Percentiles rank a stretch among this genome's conserved stretches.
phyloP scores from a whole-genome alignment of 2,888 invertebrate species.

The Amaurobius ferox region DNA sequence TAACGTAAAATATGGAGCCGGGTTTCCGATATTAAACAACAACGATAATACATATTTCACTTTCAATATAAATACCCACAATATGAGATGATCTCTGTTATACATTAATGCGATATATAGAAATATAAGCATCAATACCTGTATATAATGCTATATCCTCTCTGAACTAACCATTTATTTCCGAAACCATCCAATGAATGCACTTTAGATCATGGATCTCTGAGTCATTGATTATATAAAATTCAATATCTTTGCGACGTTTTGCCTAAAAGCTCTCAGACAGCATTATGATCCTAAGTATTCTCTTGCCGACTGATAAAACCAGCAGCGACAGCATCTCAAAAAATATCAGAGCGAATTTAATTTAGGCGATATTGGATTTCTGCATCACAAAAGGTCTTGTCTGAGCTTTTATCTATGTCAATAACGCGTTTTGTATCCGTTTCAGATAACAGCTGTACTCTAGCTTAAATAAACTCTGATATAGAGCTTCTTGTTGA shows the following conservation, averaged over 20 bases:
- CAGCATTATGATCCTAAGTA: not conserved
- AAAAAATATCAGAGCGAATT: not conserved
- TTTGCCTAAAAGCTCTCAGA: not conserved
- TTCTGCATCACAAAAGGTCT: not conserved
- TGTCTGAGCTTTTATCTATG: not conserved
- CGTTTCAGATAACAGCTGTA: no score
- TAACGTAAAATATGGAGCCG: no score
- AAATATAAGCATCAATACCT: not conserved
- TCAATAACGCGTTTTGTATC: not conserved
- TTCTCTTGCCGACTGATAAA: no score
- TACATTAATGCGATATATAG: no score
- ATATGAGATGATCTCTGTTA: no score
- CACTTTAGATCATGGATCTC: not conserved
- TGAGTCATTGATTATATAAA: not conserved
- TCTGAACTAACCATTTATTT: not conserved
- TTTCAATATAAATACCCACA: no score
- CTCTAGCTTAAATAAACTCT: no score
- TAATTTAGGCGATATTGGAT: slow-evolving; percentile 1
- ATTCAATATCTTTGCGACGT: not conserved
- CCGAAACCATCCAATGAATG: not conserved
- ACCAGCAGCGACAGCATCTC: not conserved
- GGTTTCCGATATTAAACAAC: no score
- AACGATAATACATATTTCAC: no score
- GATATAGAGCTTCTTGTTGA: no score
- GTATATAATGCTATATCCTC: not conserved